A percentile compares a stretch with the other conserved stretches of the same genome.
Conservation (phyloP, 2,797 vertebrate genomes). For the Rhabdomys pumilio region DNA sequence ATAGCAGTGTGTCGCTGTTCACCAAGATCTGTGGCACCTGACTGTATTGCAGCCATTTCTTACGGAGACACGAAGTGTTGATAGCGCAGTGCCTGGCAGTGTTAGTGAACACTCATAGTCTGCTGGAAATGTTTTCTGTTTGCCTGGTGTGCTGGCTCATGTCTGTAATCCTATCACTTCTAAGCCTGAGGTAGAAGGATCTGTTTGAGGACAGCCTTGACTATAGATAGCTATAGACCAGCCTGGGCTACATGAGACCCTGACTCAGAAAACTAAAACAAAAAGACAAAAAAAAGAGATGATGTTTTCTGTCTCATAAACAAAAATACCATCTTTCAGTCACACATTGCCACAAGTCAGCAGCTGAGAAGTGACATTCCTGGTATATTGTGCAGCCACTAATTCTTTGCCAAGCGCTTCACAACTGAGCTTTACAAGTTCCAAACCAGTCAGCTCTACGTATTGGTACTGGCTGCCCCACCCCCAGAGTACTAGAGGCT, state of each 20-base stretch:
- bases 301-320: not conserved
- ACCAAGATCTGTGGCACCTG: not conserved
- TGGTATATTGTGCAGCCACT: not conserved
- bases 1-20: not conserved
- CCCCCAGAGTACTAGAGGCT: not conserved
- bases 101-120: not conserved
- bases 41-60: not conserved
- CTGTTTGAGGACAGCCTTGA: not conserved
- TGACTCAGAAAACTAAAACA: not conserved
- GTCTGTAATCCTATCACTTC: not conserved
- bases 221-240: not conserved
- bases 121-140: constrained; percentile 19
- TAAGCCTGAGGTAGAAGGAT: not conserved
- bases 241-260: not conserved
- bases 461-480: not conserved
- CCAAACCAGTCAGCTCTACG: not conserved
- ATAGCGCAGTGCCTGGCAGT: not conserved
- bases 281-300: not conserved
- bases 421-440: not conserved
- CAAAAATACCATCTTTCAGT: not conserved
- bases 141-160: not conserved
- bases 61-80: not conserved
- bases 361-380: not conserved
- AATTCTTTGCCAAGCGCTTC: not conserved
- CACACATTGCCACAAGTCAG: not conserved